phyloP scores from a whole-genome alignment of 2,888 invertebrate species.

The Anagyrus pseudococci region DNA sequence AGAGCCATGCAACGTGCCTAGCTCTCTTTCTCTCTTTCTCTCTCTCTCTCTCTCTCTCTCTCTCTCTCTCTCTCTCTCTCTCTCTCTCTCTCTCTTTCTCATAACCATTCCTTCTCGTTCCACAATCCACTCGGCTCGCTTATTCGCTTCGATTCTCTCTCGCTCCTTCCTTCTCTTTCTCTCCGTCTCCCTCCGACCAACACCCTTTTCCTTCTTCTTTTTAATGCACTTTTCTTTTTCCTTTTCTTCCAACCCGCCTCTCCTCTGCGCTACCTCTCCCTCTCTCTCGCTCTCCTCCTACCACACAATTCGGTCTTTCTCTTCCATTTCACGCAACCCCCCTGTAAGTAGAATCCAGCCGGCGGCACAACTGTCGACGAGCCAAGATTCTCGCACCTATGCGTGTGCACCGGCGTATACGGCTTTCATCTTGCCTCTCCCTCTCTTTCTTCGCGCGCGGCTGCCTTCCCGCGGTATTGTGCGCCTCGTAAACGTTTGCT shows the following conservation, averaged over 20 bases:
- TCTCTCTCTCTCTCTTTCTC: conserved; percentile 10
- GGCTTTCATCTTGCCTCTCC: conserved; percentile 43
- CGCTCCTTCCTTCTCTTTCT: conserved; percentile 20
- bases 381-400: conserved; percentile 42
- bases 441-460: conserved; percentile 27
- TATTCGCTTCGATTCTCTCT: conserved; percentile 34
- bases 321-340: conserved; percentile 48
- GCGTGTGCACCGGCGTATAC: background rate
- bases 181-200: conserved; percentile 9
- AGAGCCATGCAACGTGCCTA: conserved; percentile 46
- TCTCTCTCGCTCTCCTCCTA: conserved; percentile 25
- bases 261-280: conserved; percentile 30
- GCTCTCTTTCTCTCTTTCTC: conserved; percentile 17
- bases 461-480: conserved; percentile 2
- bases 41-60: conserved; percentile 5
- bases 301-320: conserved; percentile 36
- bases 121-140: conserved; percentile 41
- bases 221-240: conserved; percentile 32
- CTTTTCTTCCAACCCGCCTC: conserved; percentile 23
- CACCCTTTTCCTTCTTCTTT: conserved; percentile 37
- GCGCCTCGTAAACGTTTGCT: conserved; percentile 11
- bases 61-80: conserved; percentile 13
- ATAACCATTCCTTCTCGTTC: conserved; percentile 5
- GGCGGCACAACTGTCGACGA: conserved; percentile 43
- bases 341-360: conserved; percentile 39